Conservation (phyloP, 1,140 invertebrate genomes). For the Drosophila grimshawi region DNA sequence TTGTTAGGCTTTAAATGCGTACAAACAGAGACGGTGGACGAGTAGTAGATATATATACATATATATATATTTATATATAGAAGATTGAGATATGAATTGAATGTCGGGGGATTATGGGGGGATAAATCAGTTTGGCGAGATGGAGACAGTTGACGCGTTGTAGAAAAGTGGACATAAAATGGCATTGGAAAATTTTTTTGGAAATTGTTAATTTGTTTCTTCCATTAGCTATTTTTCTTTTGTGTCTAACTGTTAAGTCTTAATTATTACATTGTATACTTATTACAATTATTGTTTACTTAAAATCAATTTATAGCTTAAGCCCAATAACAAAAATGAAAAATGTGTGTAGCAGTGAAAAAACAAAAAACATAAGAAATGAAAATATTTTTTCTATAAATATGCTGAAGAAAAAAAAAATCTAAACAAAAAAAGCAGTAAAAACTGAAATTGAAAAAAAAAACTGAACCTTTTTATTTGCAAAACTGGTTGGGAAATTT, state of each 20-base stretch:
- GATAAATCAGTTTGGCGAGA: not conserved
- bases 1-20: slow-evolving; percentile 63
- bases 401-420: slow-evolving; percentile 53
- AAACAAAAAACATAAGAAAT: slow-evolving; percentile 41
- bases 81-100: not conserved
- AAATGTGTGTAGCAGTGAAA: slow-evolving; percentile 43
- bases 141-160: not conserved
- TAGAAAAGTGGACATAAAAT: slow-evolving; percentile 16
- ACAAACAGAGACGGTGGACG: slow-evolving; percentile 42
- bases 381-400: slow-evolving; percentile 69
- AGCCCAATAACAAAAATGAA: slow-evolving; percentile 40
- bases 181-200: slow-evolving; percentile 42
- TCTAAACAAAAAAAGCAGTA: slow-evolving; percentile 50
- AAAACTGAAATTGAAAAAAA: slow-evolving; percentile 32
- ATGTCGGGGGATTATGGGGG: slow-evolving; percentile 7
- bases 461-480: not conserved
- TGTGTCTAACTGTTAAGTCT: slow-evolving; percentile 57
- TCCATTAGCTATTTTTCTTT: slow-evolving; percentile 56
- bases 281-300: slow-evolving; percentile 70
- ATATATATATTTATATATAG: no score
- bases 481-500: not conserved
- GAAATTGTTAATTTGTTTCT: slow-evolving; percentile 72
- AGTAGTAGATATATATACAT: not conserved
- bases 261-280: slow-evolving; percentile 71
- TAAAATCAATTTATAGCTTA: slow-evolving; percentile 70